A percentile compares a stretch with the other conserved stretches of the same genome.
phyloP scores from a whole-genome alignment of 2,113 vertebrate genomes.

The Phoenicopterus ruber region DNA sequence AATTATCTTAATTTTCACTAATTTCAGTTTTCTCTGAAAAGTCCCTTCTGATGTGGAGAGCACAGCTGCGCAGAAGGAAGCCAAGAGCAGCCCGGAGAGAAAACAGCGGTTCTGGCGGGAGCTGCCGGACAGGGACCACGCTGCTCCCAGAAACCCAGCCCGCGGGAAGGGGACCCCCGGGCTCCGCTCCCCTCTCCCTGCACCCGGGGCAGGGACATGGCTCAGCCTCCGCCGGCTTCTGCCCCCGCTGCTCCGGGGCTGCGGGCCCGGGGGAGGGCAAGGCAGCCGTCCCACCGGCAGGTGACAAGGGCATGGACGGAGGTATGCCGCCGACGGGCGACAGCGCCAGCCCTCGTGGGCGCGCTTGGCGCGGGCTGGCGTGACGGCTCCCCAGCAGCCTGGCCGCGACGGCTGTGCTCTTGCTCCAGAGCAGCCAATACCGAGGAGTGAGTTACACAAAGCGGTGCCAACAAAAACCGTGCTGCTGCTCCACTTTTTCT shows the following conservation, averaged over 20 bases:
- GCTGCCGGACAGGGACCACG: accelerated
- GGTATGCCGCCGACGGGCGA: accelerated
- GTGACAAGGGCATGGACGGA: not conserved
- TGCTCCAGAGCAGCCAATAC: not conserved
- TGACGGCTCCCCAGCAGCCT: not conserved
- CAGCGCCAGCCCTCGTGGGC: accelerated
- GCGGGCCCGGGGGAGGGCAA: accelerated
- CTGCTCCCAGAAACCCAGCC: not conserved
- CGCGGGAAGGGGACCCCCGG: not conserved
- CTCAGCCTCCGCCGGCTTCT: accelerated
- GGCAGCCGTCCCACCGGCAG: not conserved
- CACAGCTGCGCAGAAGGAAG: slow-evolving; percentile 26
- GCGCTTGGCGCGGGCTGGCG: accelerated
- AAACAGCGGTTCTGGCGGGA: not conserved
- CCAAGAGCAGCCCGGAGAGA: not conserved
- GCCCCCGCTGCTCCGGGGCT: accelerated
- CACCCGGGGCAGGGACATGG: accelerated
- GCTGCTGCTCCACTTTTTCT: not conserved
- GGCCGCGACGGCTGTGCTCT: accelerated
- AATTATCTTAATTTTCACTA: slow-evolving; percentile 44
- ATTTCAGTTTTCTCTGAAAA: slow-evolving; percentile 45
- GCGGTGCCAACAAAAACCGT: not conserved
- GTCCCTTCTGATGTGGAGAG: slow-evolving; percentile 23
- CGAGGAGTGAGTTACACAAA: not conserved
- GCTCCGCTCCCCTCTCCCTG: not conserved